Evolutionary conservation across 1,140 invertebrate species (phyloP).

Genomic region (Heliconius nattereri): DNA sequence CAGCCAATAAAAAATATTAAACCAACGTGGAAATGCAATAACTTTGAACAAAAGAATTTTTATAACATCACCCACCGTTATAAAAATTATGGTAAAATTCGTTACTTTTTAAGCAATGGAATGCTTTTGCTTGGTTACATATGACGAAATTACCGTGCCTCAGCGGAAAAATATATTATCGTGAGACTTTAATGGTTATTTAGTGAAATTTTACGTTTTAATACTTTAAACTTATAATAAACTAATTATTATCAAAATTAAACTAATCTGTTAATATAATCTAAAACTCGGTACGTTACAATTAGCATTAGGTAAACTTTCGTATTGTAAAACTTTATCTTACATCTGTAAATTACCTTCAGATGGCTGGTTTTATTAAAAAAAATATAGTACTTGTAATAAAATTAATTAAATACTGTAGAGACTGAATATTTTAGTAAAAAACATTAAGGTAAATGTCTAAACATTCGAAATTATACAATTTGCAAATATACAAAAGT

Average conservation of each 20-base stretch:
- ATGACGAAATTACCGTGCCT: neutral
- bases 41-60: neutral
- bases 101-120: neutral
- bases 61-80: neutral
- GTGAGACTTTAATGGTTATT: neutral
- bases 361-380: too few species aligned
- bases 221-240: neutral
- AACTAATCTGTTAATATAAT: neutral
- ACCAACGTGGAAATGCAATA: neutral
- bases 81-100: neutral
- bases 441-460: too few species aligned
- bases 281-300: neutral
- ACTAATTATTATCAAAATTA: neutral
- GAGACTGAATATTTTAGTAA: too few species aligned
- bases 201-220: neutral
- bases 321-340: neutral
- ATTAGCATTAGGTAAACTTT: neutral
- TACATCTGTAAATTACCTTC: neutral
- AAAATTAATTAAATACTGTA: too few species aligned
- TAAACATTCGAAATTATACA: too few species aligned
- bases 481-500: too few species aligned
- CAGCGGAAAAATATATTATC: neutral
- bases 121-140: constrained; percentile 5
- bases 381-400: too few species aligned
- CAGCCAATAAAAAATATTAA: neutral